Evolutionary conservation across 2,113 vertebrate genomes (phyloP).

Genomic region (Eidolon helvum): DNA sequence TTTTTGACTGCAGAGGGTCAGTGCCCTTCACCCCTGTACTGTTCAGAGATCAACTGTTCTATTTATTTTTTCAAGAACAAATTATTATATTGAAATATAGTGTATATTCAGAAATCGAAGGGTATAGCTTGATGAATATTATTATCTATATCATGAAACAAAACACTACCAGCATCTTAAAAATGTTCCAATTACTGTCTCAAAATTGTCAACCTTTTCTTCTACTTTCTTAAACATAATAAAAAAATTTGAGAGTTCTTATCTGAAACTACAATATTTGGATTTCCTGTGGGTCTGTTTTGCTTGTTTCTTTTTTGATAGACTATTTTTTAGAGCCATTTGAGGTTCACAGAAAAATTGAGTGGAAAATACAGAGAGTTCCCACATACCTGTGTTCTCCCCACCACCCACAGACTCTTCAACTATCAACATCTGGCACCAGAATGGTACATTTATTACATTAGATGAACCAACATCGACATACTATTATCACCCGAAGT

Average conservation of each 20-base stretch:
- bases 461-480: background rate
- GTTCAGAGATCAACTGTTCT: background rate
- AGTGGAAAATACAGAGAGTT: background rate
- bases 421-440: background rate
- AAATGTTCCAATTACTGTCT: background rate
- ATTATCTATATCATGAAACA: background rate
- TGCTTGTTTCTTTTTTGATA: background rate
- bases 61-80: background rate
- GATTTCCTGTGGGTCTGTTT: background rate
- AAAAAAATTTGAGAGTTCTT: background rate
- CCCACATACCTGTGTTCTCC: too few relatives aligned
- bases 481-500: background rate
- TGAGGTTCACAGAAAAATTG: background rate
- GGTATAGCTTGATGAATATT: background rate
- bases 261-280: background rate
- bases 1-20: background rate
- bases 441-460: background rate
- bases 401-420: background rate
- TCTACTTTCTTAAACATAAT: background rate
- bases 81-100: background rate
- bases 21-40: background rate
- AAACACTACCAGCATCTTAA: background rate
- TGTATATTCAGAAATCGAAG: background rate
- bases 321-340: background rate
- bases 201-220: background rate